These are phyloP conservation scores for Tor tambroides DNA, from an alignment of 2,113 vertebrate genomes.

Conservation along the genomic window DNA sequence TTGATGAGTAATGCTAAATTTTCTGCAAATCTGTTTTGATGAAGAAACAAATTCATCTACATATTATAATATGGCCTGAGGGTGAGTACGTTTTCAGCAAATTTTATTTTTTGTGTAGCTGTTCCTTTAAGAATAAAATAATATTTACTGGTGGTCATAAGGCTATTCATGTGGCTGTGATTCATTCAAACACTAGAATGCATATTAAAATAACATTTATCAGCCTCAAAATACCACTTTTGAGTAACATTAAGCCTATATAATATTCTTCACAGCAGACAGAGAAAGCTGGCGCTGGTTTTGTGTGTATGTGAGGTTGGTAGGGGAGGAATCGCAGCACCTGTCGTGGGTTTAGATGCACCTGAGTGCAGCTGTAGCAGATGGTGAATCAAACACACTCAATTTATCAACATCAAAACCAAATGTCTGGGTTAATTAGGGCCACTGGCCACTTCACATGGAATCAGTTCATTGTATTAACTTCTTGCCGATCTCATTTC, in stretches of 20 bases:
- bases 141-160: neutral
- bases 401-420: conserved; percentile 71
- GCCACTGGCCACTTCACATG: conserved; percentile 63
- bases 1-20: neutral
- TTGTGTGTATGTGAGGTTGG: neutral
- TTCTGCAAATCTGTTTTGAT: neutral
- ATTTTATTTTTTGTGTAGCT: neutral
- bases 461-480: conserved; percentile 68
- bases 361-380: conserved; percentile 62
- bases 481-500: conserved; percentile 59
- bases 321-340: neutral
- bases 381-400: conserved; percentile 63
- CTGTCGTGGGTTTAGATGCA: conserved; percentile 23
- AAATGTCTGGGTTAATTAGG: conserved; percentile 73
- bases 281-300: neutral
- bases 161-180: neutral
- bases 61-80: neutral
- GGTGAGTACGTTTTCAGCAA: neutral
- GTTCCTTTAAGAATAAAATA: neutral
- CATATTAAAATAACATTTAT: neutral
- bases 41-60: neutral
- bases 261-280: neutral
- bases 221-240: neutral
- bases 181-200: neutral
- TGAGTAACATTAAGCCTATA: neutral